Percentiles rank a stretch among this genome's conserved stretches.
Evolutionary conservation across 2,113 vertebrate species (phyloP).

Genomic region (Brachirus orientalis): DNA sequence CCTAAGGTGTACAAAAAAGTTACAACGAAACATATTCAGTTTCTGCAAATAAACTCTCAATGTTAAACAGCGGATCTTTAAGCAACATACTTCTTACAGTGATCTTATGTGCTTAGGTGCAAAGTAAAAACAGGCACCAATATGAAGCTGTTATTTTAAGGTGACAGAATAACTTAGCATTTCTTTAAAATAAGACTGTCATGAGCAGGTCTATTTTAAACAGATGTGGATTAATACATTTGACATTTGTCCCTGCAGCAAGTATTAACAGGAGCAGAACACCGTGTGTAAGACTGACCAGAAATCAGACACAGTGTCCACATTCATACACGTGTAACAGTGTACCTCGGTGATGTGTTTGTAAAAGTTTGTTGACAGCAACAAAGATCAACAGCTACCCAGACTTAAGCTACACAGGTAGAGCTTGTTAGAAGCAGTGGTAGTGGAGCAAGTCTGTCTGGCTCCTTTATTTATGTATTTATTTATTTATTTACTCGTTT

Average conservation of each 20-base stretch:
- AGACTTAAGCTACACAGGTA: not conserved
- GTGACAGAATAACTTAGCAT: too few species aligned
- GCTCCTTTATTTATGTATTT: not conserved
- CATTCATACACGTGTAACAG: not conserved
- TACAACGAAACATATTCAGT: too few species aligned
- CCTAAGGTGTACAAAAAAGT: too few species aligned
- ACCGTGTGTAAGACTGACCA: not conserved
- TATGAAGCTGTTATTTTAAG: too few species aligned
- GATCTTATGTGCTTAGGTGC: too few species aligned
- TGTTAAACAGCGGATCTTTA: too few species aligned
- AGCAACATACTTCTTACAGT: too few species aligned
- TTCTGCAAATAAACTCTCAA: too few species aligned
- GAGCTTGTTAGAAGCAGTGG: not conserved
- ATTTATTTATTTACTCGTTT: not conserved
- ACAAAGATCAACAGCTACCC: not conserved
- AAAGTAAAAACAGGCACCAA: too few species aligned
- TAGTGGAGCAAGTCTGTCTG: not conserved
- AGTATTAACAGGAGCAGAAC: not conserved
- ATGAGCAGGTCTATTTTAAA: not conserved
- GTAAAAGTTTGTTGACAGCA: not conserved
- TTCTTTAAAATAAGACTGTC: too few species aligned
- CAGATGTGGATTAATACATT: too few species aligned
- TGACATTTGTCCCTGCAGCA: not conserved
- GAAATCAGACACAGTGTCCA: not conserved
- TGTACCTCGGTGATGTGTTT: not conserved